Percentiles rank a stretch among this genome's conserved stretches.
phyloP scores from a whole-genome alignment of 2,797 vertebrate genomes.

The Tragopan temminckii region DNA sequence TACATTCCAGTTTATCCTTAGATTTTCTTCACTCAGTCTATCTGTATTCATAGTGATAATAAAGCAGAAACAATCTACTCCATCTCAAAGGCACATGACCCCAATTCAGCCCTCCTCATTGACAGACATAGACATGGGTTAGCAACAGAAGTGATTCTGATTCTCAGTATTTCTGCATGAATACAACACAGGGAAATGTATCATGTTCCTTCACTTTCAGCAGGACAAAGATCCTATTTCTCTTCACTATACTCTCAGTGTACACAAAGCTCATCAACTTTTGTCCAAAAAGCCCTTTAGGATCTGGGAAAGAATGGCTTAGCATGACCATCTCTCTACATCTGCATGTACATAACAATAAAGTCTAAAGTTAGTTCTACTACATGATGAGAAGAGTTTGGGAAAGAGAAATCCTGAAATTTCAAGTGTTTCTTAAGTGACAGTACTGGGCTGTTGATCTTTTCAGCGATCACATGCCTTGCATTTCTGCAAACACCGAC shows the following conservation, averaged over 20 bases:
- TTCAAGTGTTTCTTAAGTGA: not conserved
- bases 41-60: not conserved
- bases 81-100: not conserved
- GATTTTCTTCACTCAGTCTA: not conserved
- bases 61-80: not conserved
- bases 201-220: not conserved
- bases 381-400: not conserved
- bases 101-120: not conserved
- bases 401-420: not conserved
- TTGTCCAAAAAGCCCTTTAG: not conserved
- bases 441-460: not conserved
- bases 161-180: not conserved
- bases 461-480: not conserved
- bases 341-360: not conserved
- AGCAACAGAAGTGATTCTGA: not conserved
- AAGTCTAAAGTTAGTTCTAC: not conserved
- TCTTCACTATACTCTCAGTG: not conserved
- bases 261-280: accelerated
- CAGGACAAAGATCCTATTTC: not conserved
- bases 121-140: not conserved
- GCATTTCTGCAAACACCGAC: not conserved
- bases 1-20: not conserved
- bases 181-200: not conserved
- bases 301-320: not conserved
- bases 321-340: not conserved